A percentile compares a stretch with the other conserved stretches of the same genome.
Conservation (phyloP, 2,113 vertebrate genomes). For the Pseudonaja textilis region DNA sequence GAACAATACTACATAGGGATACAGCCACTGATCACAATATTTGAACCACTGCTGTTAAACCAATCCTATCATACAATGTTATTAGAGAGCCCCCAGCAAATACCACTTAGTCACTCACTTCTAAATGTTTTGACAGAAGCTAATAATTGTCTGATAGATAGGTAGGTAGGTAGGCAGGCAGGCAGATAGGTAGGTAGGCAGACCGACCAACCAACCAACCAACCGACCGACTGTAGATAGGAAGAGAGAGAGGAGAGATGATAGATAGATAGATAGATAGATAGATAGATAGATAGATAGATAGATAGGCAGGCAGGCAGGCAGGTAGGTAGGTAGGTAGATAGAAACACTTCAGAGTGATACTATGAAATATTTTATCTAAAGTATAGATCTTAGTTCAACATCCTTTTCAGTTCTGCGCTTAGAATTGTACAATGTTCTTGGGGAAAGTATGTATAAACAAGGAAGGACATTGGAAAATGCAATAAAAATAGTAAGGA, state of each 20-base stretch:
- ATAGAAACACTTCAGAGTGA: neutral
- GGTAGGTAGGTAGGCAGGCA: too few relatives aligned
- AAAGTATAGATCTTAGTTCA: neutral
- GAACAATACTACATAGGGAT: neutral
- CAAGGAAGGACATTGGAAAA: neutral
- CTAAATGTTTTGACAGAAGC: neutral
- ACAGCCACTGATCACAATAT: neutral
- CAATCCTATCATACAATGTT: neutral
- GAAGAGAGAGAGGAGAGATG: neutral
- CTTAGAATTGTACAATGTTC: neutral
- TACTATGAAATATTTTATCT: neutral
- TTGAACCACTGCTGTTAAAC: neutral
- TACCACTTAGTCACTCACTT: neutral
- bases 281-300: too few relatives aligned
- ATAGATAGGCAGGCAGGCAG: too few relatives aligned
- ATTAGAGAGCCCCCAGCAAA: neutral
- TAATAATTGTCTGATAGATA: neutral
- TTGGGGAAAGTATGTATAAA: neutral
- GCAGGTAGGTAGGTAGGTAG: too few relatives aligned
- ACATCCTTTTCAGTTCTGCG: neutral
- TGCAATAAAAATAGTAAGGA: constrained; percentile 6
- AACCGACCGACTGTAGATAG: too few relatives aligned
- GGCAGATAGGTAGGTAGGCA: too few relatives aligned
- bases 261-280: neutral
- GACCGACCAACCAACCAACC: too few relatives aligned